phyloP scores from a whole-genome alignment of 2,888 invertebrate genomes.

The Heliconius cydno region DNA sequence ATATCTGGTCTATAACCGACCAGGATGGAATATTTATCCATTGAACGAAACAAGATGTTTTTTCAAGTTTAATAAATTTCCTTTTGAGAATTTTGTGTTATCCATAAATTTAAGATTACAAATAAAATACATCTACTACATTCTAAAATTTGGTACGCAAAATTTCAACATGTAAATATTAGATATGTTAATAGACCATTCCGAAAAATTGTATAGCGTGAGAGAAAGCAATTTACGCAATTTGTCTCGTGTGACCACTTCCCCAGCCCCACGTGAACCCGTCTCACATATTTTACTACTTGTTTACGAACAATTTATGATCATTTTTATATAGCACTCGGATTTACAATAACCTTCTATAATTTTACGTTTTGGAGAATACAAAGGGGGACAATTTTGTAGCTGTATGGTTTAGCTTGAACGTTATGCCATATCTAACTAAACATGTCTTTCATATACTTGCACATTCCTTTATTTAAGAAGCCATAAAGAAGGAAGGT shows the following conservation, averaged over 20 bases:
- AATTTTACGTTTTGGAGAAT: not conserved
- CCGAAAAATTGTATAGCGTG: slow-evolving; percentile 6
- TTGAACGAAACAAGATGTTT: too few relatives aligned
- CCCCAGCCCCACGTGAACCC: slow-evolving; percentile 34
- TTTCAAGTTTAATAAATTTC: not conserved
- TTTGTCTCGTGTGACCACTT: slow-evolving; percentile 48
- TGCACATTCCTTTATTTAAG: too few relatives aligned
- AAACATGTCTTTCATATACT: too few relatives aligned
- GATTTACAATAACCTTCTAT: slow-evolving; percentile 23
- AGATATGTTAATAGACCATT: slow-evolving; percentile 11
- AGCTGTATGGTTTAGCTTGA: not conserved
- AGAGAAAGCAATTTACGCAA: slow-evolving; percentile 46
- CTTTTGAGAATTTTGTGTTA: not conserved
- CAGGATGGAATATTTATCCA: too few relatives aligned
- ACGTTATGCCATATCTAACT: too few relatives aligned
- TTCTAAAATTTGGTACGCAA: not conserved
- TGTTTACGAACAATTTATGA: slow-evolving; percentile 43
- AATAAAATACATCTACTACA: not conserved
- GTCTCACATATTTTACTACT: slow-evolving; percentile 42
- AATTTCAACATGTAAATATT: slow-evolving; percentile 9
- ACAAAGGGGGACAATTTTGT: not conserved
- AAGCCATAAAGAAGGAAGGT: too few relatives aligned
- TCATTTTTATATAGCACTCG: slow-evolving; percentile 34
- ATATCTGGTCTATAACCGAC: too few relatives aligned
- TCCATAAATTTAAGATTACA: not conserved